Percentiles rank a stretch among this genome's conserved stretches.
phyloP scores from a whole-genome alignment of 2,888 invertebrate species.

The Stenolophus ochropezus region DNA sequence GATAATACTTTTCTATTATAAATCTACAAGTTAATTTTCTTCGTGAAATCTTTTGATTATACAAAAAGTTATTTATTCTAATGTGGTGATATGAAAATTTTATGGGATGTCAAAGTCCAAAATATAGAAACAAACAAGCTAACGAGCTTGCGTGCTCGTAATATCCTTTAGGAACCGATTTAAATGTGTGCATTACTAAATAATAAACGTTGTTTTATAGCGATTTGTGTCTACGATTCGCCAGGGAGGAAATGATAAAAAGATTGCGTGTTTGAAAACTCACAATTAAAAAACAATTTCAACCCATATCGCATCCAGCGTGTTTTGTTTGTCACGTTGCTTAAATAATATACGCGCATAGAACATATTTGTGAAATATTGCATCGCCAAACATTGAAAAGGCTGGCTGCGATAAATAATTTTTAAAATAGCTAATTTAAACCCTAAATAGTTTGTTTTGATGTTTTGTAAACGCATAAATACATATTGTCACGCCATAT shows the following conservation, averaged over 20 bases:
- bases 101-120: background rate
- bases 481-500: constrained; percentile 32
- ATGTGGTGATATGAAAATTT: background rate
- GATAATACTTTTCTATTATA: too few species aligned
- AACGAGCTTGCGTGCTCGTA: constrained; percentile 6
- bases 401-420: constrained; percentile 31
- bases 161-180: constrained; percentile 3
- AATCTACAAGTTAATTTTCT: too few species aligned
- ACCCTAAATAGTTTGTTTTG: constrained; percentile 36
- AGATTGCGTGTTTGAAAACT: constrained; percentile 38
- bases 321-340: constrained; percentile 10
- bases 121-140: background rate
- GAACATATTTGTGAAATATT: constrained; percentile 34
- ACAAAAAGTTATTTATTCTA: too few species aligned
- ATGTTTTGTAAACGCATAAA: constrained; percentile 25
- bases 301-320: background rate
- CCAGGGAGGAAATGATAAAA: constrained; percentile 28
- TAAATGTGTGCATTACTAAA: constrained; percentile 30
- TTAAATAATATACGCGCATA: constrained; percentile 21
- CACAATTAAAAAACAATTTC: constrained; percentile 46
- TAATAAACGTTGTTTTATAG: constrained; percentile 22
- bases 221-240: constrained; percentile 22
- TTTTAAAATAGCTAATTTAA: constrained; percentile 35
- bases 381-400: constrained; percentile 1
- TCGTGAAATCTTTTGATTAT: too few species aligned